These are phyloP conservation scores for Hippocampus zosterae DNA, from an alignment of 2,113 vertebrate species.

Conservation along the genomic window DNA sequence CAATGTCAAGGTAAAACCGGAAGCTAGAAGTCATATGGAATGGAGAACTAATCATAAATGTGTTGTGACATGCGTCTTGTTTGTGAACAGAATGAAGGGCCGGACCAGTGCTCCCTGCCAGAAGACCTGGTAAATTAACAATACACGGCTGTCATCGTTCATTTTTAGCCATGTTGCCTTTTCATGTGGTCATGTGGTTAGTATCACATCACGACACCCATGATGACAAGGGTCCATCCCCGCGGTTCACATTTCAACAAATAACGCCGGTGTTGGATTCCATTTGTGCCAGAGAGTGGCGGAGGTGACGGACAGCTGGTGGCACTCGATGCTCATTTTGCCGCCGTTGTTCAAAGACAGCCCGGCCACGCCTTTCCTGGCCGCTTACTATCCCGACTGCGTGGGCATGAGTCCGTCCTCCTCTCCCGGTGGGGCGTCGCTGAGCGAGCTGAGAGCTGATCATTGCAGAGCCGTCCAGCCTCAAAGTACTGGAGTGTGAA, in stretches of 20 bases:
- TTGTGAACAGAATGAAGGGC: constrained; percentile 79
- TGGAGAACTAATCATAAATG: not conserved
- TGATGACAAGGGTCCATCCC: too few species aligned
- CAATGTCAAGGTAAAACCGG: constrained; percentile 79
- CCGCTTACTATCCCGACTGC: constrained; percentile 96
- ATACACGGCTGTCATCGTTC: not conserved
- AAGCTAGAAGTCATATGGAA: not conserved
- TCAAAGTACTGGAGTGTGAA: constrained; percentile 57
- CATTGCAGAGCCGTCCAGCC: constrained; percentile 72
- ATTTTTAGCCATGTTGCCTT: not conserved
- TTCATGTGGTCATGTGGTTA: not conserved
- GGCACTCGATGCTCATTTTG: constrained; percentile 96
- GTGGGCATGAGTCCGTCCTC: constrained; percentile 98
- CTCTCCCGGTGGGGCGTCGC: constrained; percentile 72
- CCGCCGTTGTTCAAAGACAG: constrained; percentile 96
- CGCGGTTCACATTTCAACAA: too few species aligned
- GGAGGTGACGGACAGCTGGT: constrained; percentile 90
- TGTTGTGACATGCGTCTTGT: not conserved
- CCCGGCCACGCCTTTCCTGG: constrained; percentile 86
- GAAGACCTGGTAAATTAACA: constrained; percentile 84
- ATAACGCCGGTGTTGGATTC: too few species aligned
- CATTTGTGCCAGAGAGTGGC: constrained; percentile 80
- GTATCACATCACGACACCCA: too few species aligned
- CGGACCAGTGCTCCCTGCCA: constrained; percentile 88
- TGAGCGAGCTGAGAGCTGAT: constrained; percentile 76